phyloP scores from a whole-genome alignment of 2,113 vertebrate genomes.

The Galemys pyrenaicus region DNA sequence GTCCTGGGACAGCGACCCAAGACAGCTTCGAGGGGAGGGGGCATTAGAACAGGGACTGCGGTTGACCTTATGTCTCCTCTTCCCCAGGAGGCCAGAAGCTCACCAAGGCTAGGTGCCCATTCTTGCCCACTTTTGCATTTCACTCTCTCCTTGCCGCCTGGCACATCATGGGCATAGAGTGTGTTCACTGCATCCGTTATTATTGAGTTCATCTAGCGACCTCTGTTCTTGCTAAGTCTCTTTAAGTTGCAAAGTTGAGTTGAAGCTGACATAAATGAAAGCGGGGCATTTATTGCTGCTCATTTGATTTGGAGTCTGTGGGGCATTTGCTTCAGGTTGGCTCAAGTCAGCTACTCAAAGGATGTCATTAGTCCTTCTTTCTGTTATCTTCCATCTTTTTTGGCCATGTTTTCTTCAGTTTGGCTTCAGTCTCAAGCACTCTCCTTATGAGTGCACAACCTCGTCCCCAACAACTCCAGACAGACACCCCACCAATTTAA shows the following conservation, averaged over 20 bases:
- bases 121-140: background rate
- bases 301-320: background rate
- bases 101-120: background rate
- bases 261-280: background rate
- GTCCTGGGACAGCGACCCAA: background rate
- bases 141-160: background rate
- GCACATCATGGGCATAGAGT: rapidly evolving
- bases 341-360: background rate
- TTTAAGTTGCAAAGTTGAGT: background rate
- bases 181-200: background rate
- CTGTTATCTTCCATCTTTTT: background rate
- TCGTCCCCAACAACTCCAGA: background rate
- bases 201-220: background rate
- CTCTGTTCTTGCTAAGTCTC: background rate
- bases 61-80: background rate
- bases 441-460: background rate
- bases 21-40: background rate
- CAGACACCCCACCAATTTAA: background rate
- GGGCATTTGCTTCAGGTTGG: background rate
- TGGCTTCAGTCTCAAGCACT: background rate
- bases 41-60: background rate
- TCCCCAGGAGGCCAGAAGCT: background rate
- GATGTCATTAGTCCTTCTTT: background rate
- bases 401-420: background rate
- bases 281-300: background rate